Percentiles rank a stretch among this genome's conserved stretches.
Conservation (phyloP, 2,888 invertebrate species). For the Cetonia aurata region DNA sequence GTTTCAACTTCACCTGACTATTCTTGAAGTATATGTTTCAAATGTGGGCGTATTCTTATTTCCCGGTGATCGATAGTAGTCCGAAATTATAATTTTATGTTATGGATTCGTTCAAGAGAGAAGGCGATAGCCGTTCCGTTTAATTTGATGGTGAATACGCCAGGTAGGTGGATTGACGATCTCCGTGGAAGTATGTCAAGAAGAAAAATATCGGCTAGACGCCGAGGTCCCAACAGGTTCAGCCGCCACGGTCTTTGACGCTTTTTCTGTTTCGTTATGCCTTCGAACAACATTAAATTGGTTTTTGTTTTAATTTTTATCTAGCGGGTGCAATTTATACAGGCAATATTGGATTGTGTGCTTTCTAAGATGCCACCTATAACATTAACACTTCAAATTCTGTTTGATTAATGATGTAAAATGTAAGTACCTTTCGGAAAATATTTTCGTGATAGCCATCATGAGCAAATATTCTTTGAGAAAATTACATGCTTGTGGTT, state of each 20-base stretch:
- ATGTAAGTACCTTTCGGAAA: no score
- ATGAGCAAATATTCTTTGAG: neutral
- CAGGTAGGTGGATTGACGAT: constrained; percentile 57
- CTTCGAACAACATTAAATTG: constrained; percentile 28
- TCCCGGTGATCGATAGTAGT: constrained; percentile 58
- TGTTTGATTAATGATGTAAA: neutral
- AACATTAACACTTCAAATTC: neutral
- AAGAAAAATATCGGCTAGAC: constrained; percentile 57
- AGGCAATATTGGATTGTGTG: no score
- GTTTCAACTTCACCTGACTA: constrained; percentile 52
- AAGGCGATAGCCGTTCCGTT: constrained; percentile 51
- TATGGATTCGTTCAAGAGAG: constrained; percentile 47
- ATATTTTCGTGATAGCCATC: no score
- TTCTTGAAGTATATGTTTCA: constrained; percentile 57
- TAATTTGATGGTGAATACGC: constrained; percentile 56
- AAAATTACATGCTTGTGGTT: no score
- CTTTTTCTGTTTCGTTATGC: constrained; percentile 23
- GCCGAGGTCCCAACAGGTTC: constrained; percentile 49
- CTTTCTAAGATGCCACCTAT: neutral
- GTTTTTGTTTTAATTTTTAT: constrained; percentile 1
- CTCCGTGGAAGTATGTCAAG: constrained; percentile 54
- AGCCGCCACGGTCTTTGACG: constrained; percentile 22
- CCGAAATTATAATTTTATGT: constrained; percentile 56
- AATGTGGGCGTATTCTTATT: constrained; percentile 59
- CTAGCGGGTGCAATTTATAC: neutral